Conservation (phyloP, 2,113 vertebrate species). For the Abramis brama region DNA sequence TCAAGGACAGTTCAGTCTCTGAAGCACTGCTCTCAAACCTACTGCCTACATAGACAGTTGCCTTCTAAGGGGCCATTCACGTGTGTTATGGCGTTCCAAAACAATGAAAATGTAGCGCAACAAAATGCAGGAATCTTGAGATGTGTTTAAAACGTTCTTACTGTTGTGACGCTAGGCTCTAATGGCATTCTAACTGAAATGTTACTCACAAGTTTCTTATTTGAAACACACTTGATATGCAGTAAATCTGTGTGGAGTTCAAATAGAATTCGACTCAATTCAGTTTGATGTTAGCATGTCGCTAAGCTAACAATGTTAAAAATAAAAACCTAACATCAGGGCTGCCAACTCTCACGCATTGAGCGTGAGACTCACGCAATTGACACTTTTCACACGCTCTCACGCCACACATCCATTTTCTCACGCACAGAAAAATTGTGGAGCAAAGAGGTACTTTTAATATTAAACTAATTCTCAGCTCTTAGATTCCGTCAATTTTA, state of each 20-base stretch:
- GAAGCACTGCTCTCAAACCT: not conserved
- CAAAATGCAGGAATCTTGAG: not conserved
- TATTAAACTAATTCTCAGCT: too few relatives aligned
- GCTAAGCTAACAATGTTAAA: not conserved
- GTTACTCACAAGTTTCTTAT: not conserved
- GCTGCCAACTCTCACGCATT: too few relatives aligned
- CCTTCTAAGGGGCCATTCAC: not conserved
- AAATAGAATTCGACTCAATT: not conserved
- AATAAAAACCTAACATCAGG: too few relatives aligned
- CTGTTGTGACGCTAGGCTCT: too few relatives aligned
- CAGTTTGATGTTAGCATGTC: not conserved
- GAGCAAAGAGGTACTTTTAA: too few relatives aligned
- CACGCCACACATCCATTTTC: too few relatives aligned
- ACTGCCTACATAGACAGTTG: not conserved
- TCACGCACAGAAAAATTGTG: too few relatives aligned
- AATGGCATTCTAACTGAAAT: not conserved
- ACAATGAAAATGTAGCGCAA: not conserved
- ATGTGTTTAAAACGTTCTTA: not conserved
- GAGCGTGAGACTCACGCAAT: too few relatives aligned
- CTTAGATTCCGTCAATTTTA: too few relatives aligned
- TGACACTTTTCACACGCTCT: too few relatives aligned
- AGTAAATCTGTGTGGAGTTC: not conserved
- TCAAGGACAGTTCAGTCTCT: constrained; percentile 20
- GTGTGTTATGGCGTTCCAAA: not conserved
- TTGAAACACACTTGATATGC: not conserved